phyloP scores from a whole-genome alignment of 2,888 invertebrate species.

The Scaptomyza flava region DNA sequence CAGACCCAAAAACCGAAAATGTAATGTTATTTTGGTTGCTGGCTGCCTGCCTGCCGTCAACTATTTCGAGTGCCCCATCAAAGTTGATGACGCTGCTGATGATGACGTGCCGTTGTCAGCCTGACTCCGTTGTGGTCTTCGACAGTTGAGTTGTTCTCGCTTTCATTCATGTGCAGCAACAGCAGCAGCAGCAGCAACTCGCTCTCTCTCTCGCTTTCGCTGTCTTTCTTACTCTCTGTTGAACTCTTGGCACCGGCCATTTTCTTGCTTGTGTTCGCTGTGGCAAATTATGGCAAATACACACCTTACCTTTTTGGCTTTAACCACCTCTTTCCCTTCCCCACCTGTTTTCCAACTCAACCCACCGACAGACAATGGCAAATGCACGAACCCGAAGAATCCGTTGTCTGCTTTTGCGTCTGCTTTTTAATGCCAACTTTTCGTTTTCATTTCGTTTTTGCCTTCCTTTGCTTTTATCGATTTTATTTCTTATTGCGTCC shows the following conservation, averaged over 20 bases:
- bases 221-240: not conserved
- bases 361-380: conserved; percentile 37
- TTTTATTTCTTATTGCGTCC: conserved; percentile 66
- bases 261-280: conserved; percentile 65
- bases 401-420: conserved; percentile 2
- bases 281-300: conserved; percentile 82
- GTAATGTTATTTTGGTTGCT: conserved; percentile 64
- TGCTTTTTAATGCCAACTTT: conserved; percentile 56
- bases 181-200: not conserved
- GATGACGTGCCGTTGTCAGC: conserved; percentile 71
- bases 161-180: conserved; percentile 66
- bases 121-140: conserved; percentile 31
- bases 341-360: not conserved
- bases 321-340: conserved; percentile 1
- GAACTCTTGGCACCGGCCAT: conserved; percentile 27
- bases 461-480: conserved; percentile 56
- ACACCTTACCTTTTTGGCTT: conserved; percentile 68
- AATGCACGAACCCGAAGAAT: conserved; percentile 30
- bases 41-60: conserved; percentile 39
- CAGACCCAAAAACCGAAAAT: conserved; percentile 71
- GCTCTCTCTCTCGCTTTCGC: not conserved
- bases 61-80: conserved; percentile 60
- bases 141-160: conserved; percentile 69
- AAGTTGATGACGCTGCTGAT: conserved; percentile 73
- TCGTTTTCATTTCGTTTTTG: conserved; percentile 56